These are phyloP conservation scores for Neodiprion virginianus DNA, from an alignment of 1,140 invertebrate genomes.

Conservation along the genomic window DNA sequence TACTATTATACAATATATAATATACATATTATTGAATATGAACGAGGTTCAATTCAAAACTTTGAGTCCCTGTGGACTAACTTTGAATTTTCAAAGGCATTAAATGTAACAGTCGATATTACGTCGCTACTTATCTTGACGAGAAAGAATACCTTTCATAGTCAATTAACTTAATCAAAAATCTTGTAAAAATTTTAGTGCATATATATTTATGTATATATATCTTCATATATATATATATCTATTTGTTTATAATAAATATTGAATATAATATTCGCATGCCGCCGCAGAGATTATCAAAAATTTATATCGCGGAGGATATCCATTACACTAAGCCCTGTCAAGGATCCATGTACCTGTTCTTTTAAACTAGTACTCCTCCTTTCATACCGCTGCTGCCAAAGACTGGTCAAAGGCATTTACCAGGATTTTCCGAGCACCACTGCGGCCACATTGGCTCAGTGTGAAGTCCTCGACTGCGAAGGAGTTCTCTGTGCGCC, in stretches of 20 bases:
- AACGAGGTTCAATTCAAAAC: background rate
- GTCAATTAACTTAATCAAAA: background rate
- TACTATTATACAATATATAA: background rate
- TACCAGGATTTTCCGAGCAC: slow-evolving; percentile 76
- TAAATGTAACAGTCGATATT: too few species aligned
- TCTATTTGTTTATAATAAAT: too few species aligned
- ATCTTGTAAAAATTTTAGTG: background rate
- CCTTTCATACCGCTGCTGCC: background rate
- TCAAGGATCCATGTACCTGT: background rate
- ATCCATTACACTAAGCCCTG: background rate
- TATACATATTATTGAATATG: background rate
- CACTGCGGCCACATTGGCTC: slow-evolving; percentile 78
- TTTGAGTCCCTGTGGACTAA: background rate
- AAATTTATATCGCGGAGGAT: background rate
- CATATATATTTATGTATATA: too few species aligned
- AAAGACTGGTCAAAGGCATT: slow-evolving; percentile 67
- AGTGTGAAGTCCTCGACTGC: slow-evolving; percentile 67
- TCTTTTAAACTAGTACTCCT: background rate
- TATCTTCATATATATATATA: too few species aligned
- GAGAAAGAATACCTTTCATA: too few species aligned
- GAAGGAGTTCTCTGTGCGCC: slow-evolving; percentile 69
- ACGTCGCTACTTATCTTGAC: too few species aligned
- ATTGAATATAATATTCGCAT: background rate
- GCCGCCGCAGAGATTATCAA: background rate
- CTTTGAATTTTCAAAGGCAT: background rate